Evolutionary conservation across 2,888 invertebrate genomes (phyloP), one percentile per base, ranked within the genome.

Genomic region (Ophion costatus): DNA sequence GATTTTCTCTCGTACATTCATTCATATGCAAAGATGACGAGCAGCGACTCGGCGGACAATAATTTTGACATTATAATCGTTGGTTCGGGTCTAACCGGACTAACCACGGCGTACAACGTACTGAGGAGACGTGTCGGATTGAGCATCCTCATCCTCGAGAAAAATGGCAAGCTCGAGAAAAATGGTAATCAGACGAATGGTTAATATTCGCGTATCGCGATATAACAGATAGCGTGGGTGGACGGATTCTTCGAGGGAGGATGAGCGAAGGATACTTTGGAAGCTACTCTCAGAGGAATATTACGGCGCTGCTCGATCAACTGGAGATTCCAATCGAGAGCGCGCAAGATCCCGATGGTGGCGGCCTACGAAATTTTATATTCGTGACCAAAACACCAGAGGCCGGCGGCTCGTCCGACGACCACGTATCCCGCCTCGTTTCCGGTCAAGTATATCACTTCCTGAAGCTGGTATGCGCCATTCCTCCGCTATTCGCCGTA

Each of bases 51-150:
- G 51, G 2, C 17, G 51, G 64, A 86, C 5, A 87, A 87, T 69
- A 89, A 92, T 85, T 89, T 87, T 80, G 91, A 92, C 64, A 76
- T 92, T 42, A 82, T 92, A 57, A 89, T 92, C 20, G 79, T 92
- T 51, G 92, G 92, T 22, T 89, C 89, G 22, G 92, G 92, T 22
- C 83, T 92, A 70, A 88, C 90, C 24, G 92, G 92, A 9, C 89
- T 92, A 9, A 89, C 89, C 3, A 88, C 91, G 3, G 92, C 91
- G 0, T 88, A 91, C 63, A 86, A 88, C 69, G 88, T 91, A 74
- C 82, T 91, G 5, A 87, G 82, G 24, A 89, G 83, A 83, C n/a
- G 84, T 56, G 66, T 88, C 66, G 90, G 90, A 66, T 85, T 92
- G 63, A 84, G 87, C 5, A 82, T 91, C 14, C 71, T 91, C 45